phyloP scores from a whole-genome alignment of 2,888 invertebrate species.

The Leistus spinibarbis region DNA sequence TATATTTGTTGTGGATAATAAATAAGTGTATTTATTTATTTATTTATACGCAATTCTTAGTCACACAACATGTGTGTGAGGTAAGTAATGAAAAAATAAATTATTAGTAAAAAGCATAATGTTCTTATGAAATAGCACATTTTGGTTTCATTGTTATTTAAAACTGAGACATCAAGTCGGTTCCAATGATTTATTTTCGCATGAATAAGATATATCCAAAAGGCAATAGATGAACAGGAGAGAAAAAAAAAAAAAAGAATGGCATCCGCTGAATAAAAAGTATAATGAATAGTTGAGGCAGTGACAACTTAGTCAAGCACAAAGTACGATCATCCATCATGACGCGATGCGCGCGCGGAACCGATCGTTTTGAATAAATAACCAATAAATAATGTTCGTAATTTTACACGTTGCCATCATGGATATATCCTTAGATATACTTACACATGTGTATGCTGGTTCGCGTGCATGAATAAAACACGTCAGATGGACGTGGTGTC shows the following conservation, averaged over 20 bases:
- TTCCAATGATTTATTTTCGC: not conserved
- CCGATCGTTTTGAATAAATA: constrained; percentile 32
- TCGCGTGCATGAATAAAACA: constrained; percentile 20
- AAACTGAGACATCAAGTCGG: not conserved
- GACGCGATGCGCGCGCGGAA: constrained; percentile 4
- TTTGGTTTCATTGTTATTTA: not conserved
- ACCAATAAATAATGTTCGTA: constrained; percentile 33
- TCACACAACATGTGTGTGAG: too few species aligned
- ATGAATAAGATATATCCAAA: not conserved
- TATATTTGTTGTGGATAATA: too few species aligned
- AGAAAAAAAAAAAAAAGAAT: too few species aligned
- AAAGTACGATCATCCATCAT: constrained; percentile 15
- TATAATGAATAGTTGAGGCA: not conserved
- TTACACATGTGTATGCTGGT: not conserved
- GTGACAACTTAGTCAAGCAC: not conserved
- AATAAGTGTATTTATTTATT: too few species aligned
- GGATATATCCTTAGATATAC: not conserved
- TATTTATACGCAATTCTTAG: too few species aligned
- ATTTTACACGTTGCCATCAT: constrained; percentile 27
- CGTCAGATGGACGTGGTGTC: constrained; percentile 16
- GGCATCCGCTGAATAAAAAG: not conserved
- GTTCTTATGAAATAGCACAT: too few species aligned
- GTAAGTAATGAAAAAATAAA: too few species aligned
- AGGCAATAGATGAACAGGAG: not conserved
- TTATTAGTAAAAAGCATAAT: too few species aligned